Evolutionary conservation across 2,113 vertebrate species (phyloP), one percentile per base, ranked within the genome.

Genomic region (Synchiropus splendidus): DNA sequence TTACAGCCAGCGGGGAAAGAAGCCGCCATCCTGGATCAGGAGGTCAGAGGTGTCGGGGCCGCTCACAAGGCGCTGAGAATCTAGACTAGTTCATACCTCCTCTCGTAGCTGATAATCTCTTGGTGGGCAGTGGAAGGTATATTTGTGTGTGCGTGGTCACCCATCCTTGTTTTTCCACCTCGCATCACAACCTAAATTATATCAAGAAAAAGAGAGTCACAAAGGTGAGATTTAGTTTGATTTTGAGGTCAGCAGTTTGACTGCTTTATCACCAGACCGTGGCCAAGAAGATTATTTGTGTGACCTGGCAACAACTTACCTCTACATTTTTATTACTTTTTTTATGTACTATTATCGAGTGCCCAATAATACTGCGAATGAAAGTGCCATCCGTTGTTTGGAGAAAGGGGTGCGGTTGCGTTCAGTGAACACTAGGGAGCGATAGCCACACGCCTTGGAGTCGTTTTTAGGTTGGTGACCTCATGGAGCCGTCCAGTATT

Each of bases 41-140:
- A 51, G 38, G 17, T 18, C 39, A 18, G 12, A 18, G 21, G 27
- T 18, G 38, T 39, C 33, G 44, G 35, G 63, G 45, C 68, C 64
- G 70, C 54, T 62, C 32, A 63, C 71, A 54, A 80, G 77, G 72
- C 67, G 75, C 70, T 77, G 72, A 71, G 41, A 67, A 57, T 72
- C 48, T 76, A 74, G 75, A 64, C 18, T 80, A 64, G 71, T 71
- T 67, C 55, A 73, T 72, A 67, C 70, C 70, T 72, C 50, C 48
- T 78, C 60, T 67, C 71, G 67, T 77, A 77, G 72, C 75, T 71
- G 41, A 42, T 51, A 72, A 54, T 63, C 64, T 70, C 64, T 67
- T 52, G 43, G 32, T 71, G 63, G 62, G 66, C 58, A 58, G 58
- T 62, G 72, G 62, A 79, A 73, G 75, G 52, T 73, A 64, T 74